phyloP scores from a whole-genome alignment of 2,888 invertebrate species.

The Melieria crassipennis region DNA sequence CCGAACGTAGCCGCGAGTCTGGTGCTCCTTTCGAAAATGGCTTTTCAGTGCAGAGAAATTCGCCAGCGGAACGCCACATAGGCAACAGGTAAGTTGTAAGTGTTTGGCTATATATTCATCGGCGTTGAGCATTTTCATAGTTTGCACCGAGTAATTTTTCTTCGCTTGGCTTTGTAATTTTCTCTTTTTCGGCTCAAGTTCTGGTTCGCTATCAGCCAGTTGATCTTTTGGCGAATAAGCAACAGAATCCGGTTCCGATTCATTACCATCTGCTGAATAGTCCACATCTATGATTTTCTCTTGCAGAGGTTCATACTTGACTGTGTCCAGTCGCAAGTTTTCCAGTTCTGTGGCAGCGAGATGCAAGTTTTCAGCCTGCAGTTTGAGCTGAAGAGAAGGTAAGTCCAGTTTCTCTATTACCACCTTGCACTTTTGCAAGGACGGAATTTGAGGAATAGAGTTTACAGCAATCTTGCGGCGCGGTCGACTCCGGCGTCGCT shows the following conservation, averaged over 20 bases:
- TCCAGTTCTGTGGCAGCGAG: neutral
- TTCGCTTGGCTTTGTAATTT: neutral
- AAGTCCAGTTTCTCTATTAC: conserved; percentile 19
- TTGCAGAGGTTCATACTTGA: neutral
- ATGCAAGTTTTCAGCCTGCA: neutral
- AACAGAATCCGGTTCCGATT: neutral
- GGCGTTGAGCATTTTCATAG: conserved; percentile 44
- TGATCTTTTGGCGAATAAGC: too few species aligned
- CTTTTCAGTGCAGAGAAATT: conserved; percentile 37
- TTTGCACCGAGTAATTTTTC: neutral
- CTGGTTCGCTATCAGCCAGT: conserved; percentile 2
- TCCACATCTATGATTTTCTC: conserved; percentile 1
- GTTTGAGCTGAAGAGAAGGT: neutral
- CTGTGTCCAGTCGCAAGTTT: neutral
- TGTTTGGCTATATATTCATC: conserved; percentile 55
- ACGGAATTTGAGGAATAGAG: too few species aligned
- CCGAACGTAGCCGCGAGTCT: conserved; percentile 55
- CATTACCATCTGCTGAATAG: neutral
- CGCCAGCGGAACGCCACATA: conserved; percentile 51
- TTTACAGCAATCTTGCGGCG: neutral
- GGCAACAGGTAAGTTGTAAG: conserved; percentile 58
- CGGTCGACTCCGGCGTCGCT: conserved; percentile 8
- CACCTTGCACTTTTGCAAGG: conserved; percentile 8
- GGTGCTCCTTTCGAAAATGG: conserved; percentile 38
- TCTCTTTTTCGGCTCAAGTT: neutral